A percentile compares a stretch with the other conserved stretches of the same genome.
These are phyloP conservation scores for Microcebus lehilahytsara DNA, from an alignment of 2,113 vertebrate species.

Conservation along the genomic window DNA sequence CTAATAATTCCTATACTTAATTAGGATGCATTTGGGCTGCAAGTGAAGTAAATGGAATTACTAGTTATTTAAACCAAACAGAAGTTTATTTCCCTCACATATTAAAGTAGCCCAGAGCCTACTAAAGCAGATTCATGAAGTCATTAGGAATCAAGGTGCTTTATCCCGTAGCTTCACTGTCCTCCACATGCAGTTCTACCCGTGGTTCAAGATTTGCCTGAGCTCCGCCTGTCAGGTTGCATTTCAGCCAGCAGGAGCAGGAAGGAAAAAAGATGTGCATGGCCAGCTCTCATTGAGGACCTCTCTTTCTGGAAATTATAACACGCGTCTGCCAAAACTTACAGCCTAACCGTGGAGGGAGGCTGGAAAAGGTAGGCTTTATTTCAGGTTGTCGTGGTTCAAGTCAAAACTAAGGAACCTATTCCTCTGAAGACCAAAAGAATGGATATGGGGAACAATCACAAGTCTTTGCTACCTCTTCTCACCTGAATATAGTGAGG, in stretches of 20 bases:
- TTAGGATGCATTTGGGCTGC: not conserved
- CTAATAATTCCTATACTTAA: not conserved
- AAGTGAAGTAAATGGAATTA: not conserved
- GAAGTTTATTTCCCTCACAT: not conserved
- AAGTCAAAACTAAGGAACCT: not conserved
- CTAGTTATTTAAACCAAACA: not conserved
- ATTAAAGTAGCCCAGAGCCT: not conserved
- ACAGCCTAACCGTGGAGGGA: no score
- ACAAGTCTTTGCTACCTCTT: not conserved
- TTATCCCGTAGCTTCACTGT: not conserved
- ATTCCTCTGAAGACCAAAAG: not conserved
- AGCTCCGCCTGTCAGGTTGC: not conserved
- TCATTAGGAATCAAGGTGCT: not conserved
- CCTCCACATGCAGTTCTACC: not conserved
- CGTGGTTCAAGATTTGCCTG: not conserved
- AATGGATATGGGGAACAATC: not conserved
- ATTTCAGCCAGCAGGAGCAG: not conserved
- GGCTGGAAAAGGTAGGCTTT: not conserved
- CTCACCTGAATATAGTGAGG: not conserved
- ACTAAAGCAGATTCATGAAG: not conserved
- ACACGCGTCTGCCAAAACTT: not conserved
- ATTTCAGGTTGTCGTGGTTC: not conserved
- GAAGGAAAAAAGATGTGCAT: not conserved
- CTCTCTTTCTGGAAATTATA: not conserved
- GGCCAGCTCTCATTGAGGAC: not conserved